Percentiles rank a stretch among this genome's conserved stretches.
Conservation (phyloP, 2,797 vertebrate species). For the Hirundo rustica region DNA sequence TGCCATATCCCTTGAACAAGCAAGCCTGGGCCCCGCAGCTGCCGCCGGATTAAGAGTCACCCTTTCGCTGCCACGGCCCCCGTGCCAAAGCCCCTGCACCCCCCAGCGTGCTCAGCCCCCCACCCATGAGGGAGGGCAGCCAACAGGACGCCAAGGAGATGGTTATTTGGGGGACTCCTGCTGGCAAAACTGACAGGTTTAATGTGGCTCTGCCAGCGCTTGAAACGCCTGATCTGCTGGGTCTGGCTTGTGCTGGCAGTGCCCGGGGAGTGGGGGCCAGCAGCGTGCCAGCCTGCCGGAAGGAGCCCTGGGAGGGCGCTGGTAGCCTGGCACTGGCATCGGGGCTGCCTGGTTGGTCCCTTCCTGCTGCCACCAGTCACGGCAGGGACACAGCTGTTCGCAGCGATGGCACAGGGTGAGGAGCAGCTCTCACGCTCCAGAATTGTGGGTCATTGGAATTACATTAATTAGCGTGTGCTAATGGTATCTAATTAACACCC, state of each 20-base stretch:
- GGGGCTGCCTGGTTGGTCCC: accelerated
- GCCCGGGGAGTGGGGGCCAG: background rate
- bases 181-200: slow-evolving; percentile 23
- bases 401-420: background rate
- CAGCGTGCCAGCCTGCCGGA: background rate
- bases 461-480: slow-evolving; percentile 56
- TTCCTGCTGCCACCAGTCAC: background rate
- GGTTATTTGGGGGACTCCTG: background rate
- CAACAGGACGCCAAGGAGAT: accelerated
- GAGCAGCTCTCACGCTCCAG: slow-evolving; percentile 1
- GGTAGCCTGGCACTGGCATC: background rate
- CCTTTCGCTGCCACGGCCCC: slow-evolving; percentile 15
- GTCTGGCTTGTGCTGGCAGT: background rate
- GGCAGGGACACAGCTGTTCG: background rate
- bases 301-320: background rate
- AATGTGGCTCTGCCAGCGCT: background rate
- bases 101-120: accelerated
- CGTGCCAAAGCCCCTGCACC: accelerated
- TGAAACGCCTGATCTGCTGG: accelerated
- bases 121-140: background rate
- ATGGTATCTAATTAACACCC: slow-evolving; percentile 47
- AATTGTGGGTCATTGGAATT: slow-evolving; percentile 58
- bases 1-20: slow-evolving; percentile 71
- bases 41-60: slow-evolving; percentile 39
- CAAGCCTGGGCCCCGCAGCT: slow-evolving; percentile 54